These are phyloP conservation scores for Drosophila biarmipes DNA, from an alignment of 1,140 invertebrate genomes.

Conservation along the genomic window DNA sequence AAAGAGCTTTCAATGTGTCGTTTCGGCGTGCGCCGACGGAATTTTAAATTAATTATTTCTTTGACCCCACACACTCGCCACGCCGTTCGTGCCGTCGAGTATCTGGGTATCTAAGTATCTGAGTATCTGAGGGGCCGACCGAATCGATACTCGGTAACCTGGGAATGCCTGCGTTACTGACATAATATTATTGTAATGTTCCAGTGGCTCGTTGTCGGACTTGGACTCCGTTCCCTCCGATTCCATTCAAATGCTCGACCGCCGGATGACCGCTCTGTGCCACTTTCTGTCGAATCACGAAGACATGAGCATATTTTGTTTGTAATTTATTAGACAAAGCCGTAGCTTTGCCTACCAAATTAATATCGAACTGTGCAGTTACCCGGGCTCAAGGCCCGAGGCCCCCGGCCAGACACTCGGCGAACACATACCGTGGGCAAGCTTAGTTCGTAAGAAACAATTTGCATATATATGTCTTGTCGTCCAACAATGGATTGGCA, in stretches of 20 bases:
- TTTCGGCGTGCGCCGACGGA: constrained; percentile 71
- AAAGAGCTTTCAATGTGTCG: constrained; percentile 83
- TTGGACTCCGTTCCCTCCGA: constrained; percentile 28
- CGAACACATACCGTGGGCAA: constrained; percentile 18
- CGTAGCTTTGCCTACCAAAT: constrained; percentile 68
- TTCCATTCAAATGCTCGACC: constrained; percentile 36
- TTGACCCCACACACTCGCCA: constrained; percentile 71
- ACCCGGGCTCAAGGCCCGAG: constrained; percentile 1
- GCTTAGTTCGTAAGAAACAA: constrained; percentile 77
- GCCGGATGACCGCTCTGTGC: constrained; percentile 49
- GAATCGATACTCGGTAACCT: constrained; percentile 23
- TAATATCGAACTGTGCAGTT: constrained; percentile 46
- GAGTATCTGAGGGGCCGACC: constrained; percentile 37
- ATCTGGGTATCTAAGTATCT: constrained; percentile 12
- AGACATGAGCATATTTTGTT: constrained; percentile 80
- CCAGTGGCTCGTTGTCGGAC: constrained; percentile 45
- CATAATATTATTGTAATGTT: constrained; percentile 81
- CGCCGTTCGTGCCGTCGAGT: constrained; percentile 51
- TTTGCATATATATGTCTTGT: constrained; percentile 79
- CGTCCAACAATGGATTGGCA: constrained; percentile 78
- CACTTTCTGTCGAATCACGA: constrained; percentile 77
- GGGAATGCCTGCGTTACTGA: constrained; percentile 52
- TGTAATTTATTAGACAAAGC: constrained; percentile 78
- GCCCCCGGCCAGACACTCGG: background rate
- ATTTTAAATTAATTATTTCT: constrained; percentile 84